These are phyloP conservation scores for Acropternis orthonyx DNA, from an alignment of 2,797 vertebrate species.

Conservation along the genomic window DNA sequence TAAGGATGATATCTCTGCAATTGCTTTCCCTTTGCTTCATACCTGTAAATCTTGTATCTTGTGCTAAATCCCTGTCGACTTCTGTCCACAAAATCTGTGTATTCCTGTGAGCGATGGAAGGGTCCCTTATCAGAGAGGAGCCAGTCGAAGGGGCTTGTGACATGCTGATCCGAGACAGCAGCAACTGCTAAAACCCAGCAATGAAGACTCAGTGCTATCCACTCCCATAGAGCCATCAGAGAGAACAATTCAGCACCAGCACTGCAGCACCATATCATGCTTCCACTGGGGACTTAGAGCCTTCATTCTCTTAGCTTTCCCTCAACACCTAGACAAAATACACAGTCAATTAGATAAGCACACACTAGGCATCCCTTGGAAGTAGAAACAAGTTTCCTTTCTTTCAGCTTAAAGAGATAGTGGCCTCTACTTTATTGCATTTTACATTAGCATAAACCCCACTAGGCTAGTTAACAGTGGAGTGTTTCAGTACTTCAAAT, in stretches of 20 bases:
- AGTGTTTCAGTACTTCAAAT: conserved; percentile 48
- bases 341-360: conserved; percentile 73
- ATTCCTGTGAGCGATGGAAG: conserved; percentile 96
- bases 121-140: conserved; percentile 98
- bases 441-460: conserved; percentile 63
- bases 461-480: conserved; percentile 59
- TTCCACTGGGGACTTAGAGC: conserved; percentile 86
- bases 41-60: conserved; percentile 99
- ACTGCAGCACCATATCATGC: conserved; percentile 87
- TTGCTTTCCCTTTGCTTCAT: conserved; percentile 70
- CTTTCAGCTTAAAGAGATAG: conserved; percentile 52
- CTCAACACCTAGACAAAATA: conserved; percentile 84
- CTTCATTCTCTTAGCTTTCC: conserved; percentile 90
- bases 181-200: conserved; percentile 84
- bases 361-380: conserved; percentile 58
- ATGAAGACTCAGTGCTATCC: conserved; percentile 93
- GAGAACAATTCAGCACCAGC: conserved; percentile 87
- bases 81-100: conserved; percentile 97
- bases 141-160: conserved; percentile 95
- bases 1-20: not conserved
- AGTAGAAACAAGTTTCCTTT: conserved; percentile 48
- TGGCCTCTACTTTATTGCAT: conserved; percentile 45
- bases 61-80: conserved; percentile 96
- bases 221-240: conserved; percentile 99
- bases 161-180: conserved; percentile 88